Percentiles rank a stretch among this genome's conserved stretches.
Evolutionary conservation across 2,797 vertebrate species (phyloP).

Genomic region (Bradypodion ventrale): DNA sequence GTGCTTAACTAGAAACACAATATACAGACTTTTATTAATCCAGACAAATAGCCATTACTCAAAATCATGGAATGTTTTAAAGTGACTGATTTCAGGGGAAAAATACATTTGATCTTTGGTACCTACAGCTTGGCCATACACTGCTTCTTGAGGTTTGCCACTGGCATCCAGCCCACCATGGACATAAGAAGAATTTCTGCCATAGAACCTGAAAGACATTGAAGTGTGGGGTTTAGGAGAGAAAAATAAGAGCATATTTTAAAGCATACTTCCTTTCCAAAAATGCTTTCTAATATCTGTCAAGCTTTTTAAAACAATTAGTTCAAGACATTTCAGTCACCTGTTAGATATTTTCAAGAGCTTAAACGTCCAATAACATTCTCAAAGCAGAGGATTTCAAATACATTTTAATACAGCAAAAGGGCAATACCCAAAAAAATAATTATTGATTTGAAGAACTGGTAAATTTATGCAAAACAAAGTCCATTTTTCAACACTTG

Average conservation of each 20-base stretch:
- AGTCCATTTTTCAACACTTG: neutral
- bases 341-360: no score
- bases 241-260: neutral
- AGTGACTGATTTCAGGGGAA: neutral
- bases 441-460: neutral
- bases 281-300: neutral
- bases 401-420: neutral
- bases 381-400: neutral
- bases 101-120: neutral
- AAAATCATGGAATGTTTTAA: neutral
- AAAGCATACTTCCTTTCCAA: neutral
- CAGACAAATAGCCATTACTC: neutral
- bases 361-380: neutral
- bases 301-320: neutral
- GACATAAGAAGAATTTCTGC: slow-evolving; percentile 96
- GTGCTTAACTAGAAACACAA: neutral
- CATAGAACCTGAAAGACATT: slow-evolving; percentile 88
- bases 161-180: slow-evolving; percentile 93
- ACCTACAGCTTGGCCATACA: slow-evolving; percentile 97
- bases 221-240: slow-evolving; percentile 23
- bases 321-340: neutral
- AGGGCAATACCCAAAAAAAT: neutral
- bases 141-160: slow-evolving; percentile 94
- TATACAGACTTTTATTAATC: neutral
- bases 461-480: neutral